phyloP scores from a whole-genome alignment of 2,888 invertebrate genomes.

The Acleris holmiana region DNA sequence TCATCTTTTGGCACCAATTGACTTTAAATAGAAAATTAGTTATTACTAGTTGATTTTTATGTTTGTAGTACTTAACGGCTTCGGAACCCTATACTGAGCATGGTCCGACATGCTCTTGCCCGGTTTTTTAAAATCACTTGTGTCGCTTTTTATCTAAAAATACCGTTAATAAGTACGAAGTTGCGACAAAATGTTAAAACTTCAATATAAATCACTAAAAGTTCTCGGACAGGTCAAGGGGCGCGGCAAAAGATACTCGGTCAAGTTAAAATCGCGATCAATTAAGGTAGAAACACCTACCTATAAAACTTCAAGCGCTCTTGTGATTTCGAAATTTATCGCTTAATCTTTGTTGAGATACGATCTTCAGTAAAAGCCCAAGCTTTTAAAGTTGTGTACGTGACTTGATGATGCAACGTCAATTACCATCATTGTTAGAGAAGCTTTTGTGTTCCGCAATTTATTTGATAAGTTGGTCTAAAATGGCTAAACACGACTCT shows the following conservation, averaged over 20 bases:
- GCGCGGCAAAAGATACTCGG: not conserved
- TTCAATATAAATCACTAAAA: slow-evolving; percentile 7
- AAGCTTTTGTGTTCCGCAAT: not conserved
- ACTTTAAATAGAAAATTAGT: too few species aligned
- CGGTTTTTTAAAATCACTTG: too few species aligned
- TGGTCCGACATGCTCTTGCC: too few species aligned
- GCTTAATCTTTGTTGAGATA: slow-evolving; percentile 29
- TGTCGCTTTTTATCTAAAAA: too few species aligned
- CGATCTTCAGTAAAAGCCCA: slow-evolving; percentile 28
- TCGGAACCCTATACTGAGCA: too few species aligned
- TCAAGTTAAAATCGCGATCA: slow-evolving; percentile 14
- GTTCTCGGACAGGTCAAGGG: slow-evolving; percentile 8
- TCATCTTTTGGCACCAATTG: too few species aligned
- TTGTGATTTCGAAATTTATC: slow-evolving; percentile 17
- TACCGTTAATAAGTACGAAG: too few species aligned
- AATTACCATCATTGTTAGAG: not conserved
- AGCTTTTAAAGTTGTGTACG: slow-evolving; percentile 24
- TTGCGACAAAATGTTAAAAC: too few species aligned
- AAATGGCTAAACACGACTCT: too few species aligned
- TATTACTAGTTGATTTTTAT: too few species aligned
- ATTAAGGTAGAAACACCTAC: slow-evolving; percentile 27
- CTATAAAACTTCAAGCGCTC: slow-evolving; percentile 23
- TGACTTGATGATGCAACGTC: slow-evolving; percentile 9
- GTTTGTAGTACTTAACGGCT: too few species aligned
- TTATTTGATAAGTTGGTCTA: too few species aligned